Percentiles rank a stretch among this genome's conserved stretches.
phyloP scores from a whole-genome alignment of 2,797 vertebrate species.

The Crax fasciolata region DNA sequence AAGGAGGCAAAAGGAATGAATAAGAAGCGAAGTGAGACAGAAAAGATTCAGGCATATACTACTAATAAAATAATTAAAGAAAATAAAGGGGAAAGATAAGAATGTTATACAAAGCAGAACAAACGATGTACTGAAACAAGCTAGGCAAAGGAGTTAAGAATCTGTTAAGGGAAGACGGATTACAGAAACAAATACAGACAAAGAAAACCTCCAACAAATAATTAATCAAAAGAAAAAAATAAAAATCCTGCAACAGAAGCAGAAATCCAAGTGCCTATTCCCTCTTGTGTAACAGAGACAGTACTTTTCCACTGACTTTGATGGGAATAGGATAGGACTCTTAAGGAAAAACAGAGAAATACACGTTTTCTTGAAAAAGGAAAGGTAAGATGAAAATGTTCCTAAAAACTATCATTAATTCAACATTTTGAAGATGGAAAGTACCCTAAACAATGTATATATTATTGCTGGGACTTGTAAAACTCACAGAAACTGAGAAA shows the following conservation, averaged over 20 bases:
- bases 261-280: neutral
- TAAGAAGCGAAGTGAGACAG: neutral
- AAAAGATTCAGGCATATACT: neutral
- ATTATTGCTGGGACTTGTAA: neutral
- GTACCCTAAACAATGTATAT: neutral
- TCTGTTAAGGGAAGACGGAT: neutral
- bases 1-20: neutral
- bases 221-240: neutral
- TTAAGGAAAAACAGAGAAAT: neutral
- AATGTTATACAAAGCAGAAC: neutral
- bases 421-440: neutral
- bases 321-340: neutral
- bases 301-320: constrained; percentile 13
- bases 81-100: neutral
- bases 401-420: neutral
- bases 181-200: neutral
- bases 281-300: constrained; percentile 1
- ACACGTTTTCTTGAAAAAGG: neutral
- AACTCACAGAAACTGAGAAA: neutral
- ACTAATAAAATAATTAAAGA: neutral
- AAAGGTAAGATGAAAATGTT: neutral
- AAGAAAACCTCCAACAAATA: neutral
- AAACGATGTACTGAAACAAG: neutral
- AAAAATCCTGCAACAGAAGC: neutral
- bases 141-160: neutral